Base-by-base conservation (phyloP, 2,113 vertebrate genomes). In the Leuciscus idus region DNA sequence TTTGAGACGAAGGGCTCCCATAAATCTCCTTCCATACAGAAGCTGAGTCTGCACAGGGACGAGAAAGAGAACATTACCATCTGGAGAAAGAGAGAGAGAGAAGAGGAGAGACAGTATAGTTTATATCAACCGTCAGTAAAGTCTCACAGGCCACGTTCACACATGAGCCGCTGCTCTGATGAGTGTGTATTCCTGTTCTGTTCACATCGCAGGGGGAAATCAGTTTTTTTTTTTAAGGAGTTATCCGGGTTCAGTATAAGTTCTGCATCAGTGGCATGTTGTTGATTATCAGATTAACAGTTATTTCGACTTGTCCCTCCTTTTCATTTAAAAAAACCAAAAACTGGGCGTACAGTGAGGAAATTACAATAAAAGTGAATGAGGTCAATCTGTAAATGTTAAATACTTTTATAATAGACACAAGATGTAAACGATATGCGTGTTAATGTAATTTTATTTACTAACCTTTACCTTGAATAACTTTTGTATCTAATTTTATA, bases 21-120 rank as follows among this genome's bases (percentile, higher is more conserved):
- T 90, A 84, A 84, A 85, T 84, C 87, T 88, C 77, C 84, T 76
- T 77, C 73, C 85, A 81, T 83, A 81, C 87, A 88, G 81, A 55
- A 86, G 81, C 76, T 73, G 78, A 82, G 83, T 76, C 86, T 89
- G 77, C 57, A 72, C 68, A 33, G 87, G 62, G 84, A 87, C 73
- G 74, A 83, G 68, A 87, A 66, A 64, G 61, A 75, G 81, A 87
- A 88, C 66, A 82, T 83, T 87, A 70, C 89, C 87, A 85, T 85
- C 85, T 88, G 87, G 89, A 87, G 80, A 83, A 57, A 86, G 81
- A 77, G 36, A 57, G 43, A 21, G 66, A 75, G n/a, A 28, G 81
- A n/a, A 43, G 33, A 85, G 21, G 19, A 19, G 28, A 70, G 81
- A n/a, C 30, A 33, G 62, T 72, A 74, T 68, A 81, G 78, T 59